Conservation (phyloP, 2,113 vertebrate species). For the Lanius ludovicianus region DNA sequence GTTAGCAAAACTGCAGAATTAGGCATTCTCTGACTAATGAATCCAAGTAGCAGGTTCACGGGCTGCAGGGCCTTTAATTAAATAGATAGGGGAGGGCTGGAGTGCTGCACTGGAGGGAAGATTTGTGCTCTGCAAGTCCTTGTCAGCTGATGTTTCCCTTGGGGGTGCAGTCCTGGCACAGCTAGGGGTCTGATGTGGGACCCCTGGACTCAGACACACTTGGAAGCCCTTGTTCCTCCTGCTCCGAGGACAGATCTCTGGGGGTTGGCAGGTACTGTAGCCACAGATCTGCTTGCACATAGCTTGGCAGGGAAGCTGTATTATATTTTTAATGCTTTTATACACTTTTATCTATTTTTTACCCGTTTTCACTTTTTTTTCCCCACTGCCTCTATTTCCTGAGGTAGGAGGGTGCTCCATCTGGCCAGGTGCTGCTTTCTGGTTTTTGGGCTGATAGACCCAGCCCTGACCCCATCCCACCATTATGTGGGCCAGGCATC, state of each 20-base stretch:
- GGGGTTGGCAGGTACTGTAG: background rate
- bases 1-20: conserved; percentile 58
- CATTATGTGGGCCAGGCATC: rapidly evolving
- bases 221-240: background rate
- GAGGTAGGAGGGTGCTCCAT: rapidly evolving
- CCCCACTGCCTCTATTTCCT: background rate
- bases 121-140: conserved; percentile 25
- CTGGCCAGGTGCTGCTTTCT: background rate
- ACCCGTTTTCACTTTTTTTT: background rate
- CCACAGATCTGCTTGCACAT: background rate
- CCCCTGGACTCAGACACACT: rapidly evolving
- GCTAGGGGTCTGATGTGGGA: background rate
- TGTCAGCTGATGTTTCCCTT: background rate
- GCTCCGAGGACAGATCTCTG: background rate
- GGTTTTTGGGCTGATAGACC: background rate
- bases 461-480: background rate
- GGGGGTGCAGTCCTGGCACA: background rate
- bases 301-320: background rate
- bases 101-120: background rate
- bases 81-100: conserved; percentile 56
- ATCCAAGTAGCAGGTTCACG: conserved; percentile 60
- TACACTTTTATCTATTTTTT: background rate
- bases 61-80: conserved; percentile 68
- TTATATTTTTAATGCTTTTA: background rate
- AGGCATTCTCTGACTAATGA: conserved; percentile 58